Evolutionary conservation across 2,888 invertebrate genomes (phyloP).

Genomic region (Hedychridium roseum): DNA sequence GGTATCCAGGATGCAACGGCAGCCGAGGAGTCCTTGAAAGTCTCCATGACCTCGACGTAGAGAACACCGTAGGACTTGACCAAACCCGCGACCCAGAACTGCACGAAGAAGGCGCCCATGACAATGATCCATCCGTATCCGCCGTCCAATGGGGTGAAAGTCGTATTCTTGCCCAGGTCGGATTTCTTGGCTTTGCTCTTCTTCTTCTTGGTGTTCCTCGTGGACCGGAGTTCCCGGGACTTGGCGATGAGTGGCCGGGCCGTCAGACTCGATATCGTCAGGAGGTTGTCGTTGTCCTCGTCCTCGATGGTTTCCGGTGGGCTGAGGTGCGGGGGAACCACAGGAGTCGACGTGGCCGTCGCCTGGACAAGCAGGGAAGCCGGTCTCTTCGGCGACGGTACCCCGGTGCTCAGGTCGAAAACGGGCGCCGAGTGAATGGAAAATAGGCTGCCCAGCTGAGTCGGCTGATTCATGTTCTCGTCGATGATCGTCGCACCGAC

Average conservation of each 20-base stretch:
- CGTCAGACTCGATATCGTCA: constrained; percentile 77
- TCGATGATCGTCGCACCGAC: constrained; percentile 52
- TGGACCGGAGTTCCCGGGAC: constrained; percentile 69
- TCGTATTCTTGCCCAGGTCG: constrained; percentile 34
- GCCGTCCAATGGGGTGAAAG: constrained; percentile 71
- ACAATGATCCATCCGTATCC: constrained; percentile 83
- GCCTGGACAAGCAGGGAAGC: constrained; percentile 65
- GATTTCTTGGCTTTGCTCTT: constrained; percentile 31
- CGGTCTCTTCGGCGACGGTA: constrained; percentile 59
- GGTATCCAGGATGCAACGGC: constrained; percentile 84
- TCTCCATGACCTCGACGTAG: constrained; percentile 82
- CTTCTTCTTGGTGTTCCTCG: constrained; percentile 53
- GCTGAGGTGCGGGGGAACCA: constrained; percentile 62
- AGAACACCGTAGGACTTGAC: constrained; percentile 84
- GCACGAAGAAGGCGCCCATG: constrained; percentile 80
- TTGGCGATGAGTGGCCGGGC: constrained; percentile 77
- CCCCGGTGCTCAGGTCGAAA: constrained; percentile 55
- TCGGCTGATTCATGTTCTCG: constrained; percentile 63
- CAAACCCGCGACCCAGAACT: constrained; percentile 82
- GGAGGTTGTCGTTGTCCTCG: constrained; percentile 75
- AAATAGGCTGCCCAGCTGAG: constrained; percentile 70
- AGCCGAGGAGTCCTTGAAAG: constrained; percentile 77
- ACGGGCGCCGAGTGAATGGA: constrained; percentile 76
- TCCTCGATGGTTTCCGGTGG: constrained; percentile 67
- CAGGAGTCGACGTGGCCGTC: constrained; percentile 58